A percentile compares a stretch with the other conserved stretches of the same genome.
Evolutionary conservation across 2,797 vertebrate genomes (phyloP).

Genomic region (Sebastes elongatus): DNA sequence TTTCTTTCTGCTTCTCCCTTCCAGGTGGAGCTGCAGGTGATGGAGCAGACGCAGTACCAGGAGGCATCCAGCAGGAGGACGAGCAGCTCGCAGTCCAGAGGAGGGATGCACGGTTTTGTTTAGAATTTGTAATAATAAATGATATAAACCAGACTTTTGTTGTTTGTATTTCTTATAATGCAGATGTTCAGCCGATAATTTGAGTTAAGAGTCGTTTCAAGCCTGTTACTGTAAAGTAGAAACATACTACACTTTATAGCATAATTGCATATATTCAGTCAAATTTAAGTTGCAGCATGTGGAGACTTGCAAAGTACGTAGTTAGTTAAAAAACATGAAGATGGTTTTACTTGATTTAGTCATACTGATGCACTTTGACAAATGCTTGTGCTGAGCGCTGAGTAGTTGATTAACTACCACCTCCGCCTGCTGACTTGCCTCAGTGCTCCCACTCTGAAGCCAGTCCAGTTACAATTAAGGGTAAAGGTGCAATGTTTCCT

Average conservation of each 20-base stretch:
- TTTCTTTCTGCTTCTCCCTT: background rate
- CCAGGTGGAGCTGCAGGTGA: conserved; percentile 20
- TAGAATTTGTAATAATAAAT: conserved; percentile 48
- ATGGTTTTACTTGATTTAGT: background rate
- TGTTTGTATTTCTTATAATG: background rate
- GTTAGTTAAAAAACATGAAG: background rate
- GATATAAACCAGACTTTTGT: background rate
- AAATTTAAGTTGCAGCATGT: background rate
- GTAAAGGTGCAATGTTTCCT: conserved; percentile 69
- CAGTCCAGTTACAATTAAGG: conserved; percentile 55
- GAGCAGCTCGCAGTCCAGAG: background rate
- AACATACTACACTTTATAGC: too few relatives aligned
- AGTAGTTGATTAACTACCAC: background rate
- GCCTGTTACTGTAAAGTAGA: background rate
- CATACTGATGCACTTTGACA: background rate
- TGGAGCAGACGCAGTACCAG: conserved; percentile 23
- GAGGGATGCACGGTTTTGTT: background rate
- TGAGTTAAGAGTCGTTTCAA: background rate
- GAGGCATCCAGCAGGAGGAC: conserved; percentile 56
- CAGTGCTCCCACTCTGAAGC: conserved; percentile 6
- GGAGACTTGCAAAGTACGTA: background rate
- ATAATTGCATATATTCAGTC: background rate
- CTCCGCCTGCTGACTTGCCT: background rate
- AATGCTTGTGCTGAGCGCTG: background rate
- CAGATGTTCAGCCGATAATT: background rate